These are phyloP conservation scores for Todiramphus saurophagus DNA, from an alignment of 2,113 vertebrate species.

Conservation along the genomic window DNA sequence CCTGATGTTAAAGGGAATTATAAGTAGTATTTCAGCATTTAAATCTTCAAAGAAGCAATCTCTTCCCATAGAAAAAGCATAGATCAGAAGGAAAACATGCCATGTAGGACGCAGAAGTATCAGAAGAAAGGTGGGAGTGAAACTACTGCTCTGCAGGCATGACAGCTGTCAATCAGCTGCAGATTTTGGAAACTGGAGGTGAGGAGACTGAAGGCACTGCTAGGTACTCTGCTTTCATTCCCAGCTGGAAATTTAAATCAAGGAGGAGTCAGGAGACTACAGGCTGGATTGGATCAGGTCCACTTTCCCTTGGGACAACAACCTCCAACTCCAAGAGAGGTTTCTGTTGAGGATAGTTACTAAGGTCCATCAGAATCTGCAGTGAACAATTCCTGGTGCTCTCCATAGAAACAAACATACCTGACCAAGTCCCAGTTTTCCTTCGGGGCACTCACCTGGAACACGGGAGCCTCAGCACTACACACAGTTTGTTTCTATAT, in stretches of 20 bases:
- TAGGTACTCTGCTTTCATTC: not conserved
- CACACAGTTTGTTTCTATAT: not conserved
- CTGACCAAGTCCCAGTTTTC: not conserved
- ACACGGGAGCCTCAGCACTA: not conserved
- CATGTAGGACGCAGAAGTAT: not conserved
- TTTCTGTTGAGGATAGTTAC: not conserved
- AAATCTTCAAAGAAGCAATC: not conserved
- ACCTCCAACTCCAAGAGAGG: not conserved
- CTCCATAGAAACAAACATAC: not conserved
- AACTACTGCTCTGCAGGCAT: not conserved
- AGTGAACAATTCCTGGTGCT: not conserved
- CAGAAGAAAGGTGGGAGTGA: not conserved
- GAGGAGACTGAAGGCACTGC: not conserved
- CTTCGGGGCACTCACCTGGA: not conserved
- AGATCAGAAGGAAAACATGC: not conserved
- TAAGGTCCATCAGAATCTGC: not conserved
- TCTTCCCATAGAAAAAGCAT: not conserved
- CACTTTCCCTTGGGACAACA: not conserved
- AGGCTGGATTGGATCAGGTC: not conserved
- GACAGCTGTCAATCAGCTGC: not conserved
- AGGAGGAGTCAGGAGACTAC: not conserved
- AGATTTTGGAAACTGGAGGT: accelerated
- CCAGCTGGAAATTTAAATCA: not conserved
- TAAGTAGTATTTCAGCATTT: not conserved
- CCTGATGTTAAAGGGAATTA: not conserved